Evolutionary conservation across 92 coral and sea anemone species (phyloP).

Genomic region (Umimayanthus kanabou): DNA sequence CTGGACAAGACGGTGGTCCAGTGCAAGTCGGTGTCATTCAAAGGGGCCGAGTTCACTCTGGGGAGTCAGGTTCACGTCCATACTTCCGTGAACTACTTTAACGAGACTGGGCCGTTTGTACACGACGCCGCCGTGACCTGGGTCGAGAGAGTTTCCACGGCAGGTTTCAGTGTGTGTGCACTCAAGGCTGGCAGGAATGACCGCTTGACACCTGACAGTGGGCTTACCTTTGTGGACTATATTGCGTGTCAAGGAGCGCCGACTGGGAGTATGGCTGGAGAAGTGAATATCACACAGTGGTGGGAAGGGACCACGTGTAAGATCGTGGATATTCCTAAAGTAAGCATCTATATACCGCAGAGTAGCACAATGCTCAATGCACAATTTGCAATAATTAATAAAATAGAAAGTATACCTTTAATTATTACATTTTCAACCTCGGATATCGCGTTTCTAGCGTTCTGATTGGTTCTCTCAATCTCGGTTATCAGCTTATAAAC

Average conservation of each 20-base stretch:
- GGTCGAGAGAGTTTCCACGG: constrained; percentile 61
- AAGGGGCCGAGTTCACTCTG: constrained; percentile 47
- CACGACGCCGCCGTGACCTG: constrained; percentile 78
- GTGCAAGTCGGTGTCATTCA: constrained; percentile 51
- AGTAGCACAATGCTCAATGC: too few relatives aligned
- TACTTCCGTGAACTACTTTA: constrained; percentile 63
- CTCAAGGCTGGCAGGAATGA: constrained; percentile 75
- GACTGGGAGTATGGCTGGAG: constrained; percentile 67
- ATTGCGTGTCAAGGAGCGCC: constrained; percentile 74
- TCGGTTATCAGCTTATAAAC: too few relatives aligned
- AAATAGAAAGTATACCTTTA: too few relatives aligned
- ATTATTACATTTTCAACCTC: too few relatives aligned
- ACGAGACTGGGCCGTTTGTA: constrained; percentile 52
- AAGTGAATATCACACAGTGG: constrained; percentile 54
- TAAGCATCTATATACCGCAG: neutral
- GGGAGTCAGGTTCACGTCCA: constrained; percentile 52
- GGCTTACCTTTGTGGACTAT: constrained; percentile 65
- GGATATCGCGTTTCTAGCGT: too few relatives aligned
- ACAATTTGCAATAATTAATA: too few relatives aligned
- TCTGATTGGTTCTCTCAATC: too few relatives aligned
- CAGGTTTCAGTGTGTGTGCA: constrained; percentile 64
- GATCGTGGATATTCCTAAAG: constrained; percentile 49
- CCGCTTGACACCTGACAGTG: constrained; percentile 65
- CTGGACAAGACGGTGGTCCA: constrained; percentile 56
- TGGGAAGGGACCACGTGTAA: constrained; percentile 72